A percentile compares a stretch with the other conserved stretches of the same genome.
phyloP scores from a whole-genome alignment of 2,797 vertebrate genomes.

The Cichlasoma orientale region DNA sequence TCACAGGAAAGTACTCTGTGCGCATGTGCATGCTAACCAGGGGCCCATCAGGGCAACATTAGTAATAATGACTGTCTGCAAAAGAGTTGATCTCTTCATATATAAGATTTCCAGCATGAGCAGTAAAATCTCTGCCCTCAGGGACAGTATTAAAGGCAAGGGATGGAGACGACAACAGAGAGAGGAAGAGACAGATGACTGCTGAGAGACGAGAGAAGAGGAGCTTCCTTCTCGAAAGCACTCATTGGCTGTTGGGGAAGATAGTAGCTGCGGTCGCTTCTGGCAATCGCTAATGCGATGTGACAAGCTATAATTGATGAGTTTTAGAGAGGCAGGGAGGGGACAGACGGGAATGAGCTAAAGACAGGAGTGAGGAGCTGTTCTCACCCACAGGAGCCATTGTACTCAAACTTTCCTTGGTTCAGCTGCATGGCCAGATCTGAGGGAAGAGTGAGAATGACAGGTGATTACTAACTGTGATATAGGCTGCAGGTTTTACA shows the following conservation, averaged over 20 bases:
- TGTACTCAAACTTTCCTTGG: slow-evolving; percentile 99
- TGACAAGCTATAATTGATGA: slow-evolving; percentile 81
- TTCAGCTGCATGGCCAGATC: slow-evolving; percentile 99
- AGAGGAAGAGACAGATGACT: slow-evolving; percentile 60
- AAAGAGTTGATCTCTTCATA: slow-evolving; percentile 55
- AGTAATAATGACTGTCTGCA: slow-evolving; percentile 50
- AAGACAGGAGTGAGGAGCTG: slow-evolving; percentile 26
- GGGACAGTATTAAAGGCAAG: slow-evolving; percentile 53
- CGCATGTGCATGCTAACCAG: slow-evolving; percentile 20
- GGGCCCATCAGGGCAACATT: slow-evolving; percentile 33
- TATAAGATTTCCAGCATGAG: slow-evolving; percentile 67
- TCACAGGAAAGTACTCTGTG: neutral
- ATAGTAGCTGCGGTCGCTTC: slow-evolving; percentile 62
- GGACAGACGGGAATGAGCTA: neutral
- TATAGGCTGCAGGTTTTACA: neutral
- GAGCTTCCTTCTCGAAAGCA: slow-evolving; percentile 48
- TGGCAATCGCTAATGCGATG: slow-evolving; percentile 80
- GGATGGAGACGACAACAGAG: slow-evolving; percentile 32
- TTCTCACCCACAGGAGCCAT: slow-evolving; percentile 98
- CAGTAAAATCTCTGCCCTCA: slow-evolving; percentile 54
- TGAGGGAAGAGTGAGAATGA: slow-evolving; percentile 70
- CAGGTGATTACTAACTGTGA: slow-evolving; percentile 13
- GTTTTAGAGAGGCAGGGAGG: slow-evolving; percentile 30
- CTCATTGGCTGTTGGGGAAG: slow-evolving; percentile 68
- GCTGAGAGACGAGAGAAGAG: slow-evolving; percentile 46